phyloP scores from a whole-genome alignment of 2,113 vertebrate genomes.

The Bufo gargarizans region DNA sequence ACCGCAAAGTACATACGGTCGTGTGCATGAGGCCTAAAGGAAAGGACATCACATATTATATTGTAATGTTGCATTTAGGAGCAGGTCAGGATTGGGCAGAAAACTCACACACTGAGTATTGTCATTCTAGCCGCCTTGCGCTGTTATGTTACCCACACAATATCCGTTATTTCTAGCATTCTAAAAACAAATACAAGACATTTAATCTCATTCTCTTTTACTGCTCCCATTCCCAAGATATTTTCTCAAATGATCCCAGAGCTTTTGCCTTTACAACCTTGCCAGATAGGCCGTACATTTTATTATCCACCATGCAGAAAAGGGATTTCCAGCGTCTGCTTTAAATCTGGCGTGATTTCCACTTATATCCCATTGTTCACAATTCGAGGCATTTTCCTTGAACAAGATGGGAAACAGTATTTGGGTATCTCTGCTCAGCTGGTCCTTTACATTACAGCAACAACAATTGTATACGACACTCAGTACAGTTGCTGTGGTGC shows the following conservation, averaged over 20 bases:
- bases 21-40: too few relatives aligned
- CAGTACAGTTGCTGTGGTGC: background rate
- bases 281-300: slow-evolving; percentile 66
- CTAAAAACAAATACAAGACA: slow-evolving; percentile 26
- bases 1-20: too few relatives aligned
- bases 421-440: background rate
- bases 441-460: background rate
- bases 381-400: slow-evolving; percentile 53
- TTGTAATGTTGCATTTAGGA: background rate
- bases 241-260: slow-evolving; percentile 61
- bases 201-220: slow-evolving; percentile 10
- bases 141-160: background rate
- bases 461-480: background rate
- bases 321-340: slow-evolving; percentile 65
- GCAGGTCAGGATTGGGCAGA: background rate
- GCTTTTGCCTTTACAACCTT: slow-evolving; percentile 65
- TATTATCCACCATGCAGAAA: slow-evolving; percentile 66
- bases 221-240: slow-evolving; percentile 57
- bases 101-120: background rate
- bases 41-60: background rate
- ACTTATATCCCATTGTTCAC: slow-evolving; percentile 70
- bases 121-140: background rate
- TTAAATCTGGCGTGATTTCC: slow-evolving; percentile 71
- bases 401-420: background rate
- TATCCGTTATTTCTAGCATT: background rate